Conservation (phyloP, 2,797 vertebrate genomes). For the Phoeniculus purpureus region DNA sequence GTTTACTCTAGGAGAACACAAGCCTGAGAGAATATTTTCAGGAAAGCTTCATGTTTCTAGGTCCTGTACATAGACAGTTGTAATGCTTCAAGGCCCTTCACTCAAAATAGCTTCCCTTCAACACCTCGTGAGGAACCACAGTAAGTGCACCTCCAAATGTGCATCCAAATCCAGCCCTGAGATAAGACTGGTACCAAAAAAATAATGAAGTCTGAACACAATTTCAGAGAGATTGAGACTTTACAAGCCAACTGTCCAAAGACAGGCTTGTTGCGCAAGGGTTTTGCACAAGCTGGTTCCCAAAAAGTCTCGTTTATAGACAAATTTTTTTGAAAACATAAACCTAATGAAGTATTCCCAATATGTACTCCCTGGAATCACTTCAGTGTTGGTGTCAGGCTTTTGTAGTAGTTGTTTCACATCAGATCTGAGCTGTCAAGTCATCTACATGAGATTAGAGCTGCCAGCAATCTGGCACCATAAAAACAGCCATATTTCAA, state of each 20-base stretch:
- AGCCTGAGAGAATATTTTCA: neutral
- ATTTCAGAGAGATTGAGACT: neutral
- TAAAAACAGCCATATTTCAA: neutral
- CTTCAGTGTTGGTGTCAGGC: neutral
- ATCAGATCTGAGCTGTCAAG: neutral
- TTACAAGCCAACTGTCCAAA: neutral
- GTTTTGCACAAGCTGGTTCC: neutral
- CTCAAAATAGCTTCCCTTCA: neutral
- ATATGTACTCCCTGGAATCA: neutral
- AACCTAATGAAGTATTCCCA: neutral
- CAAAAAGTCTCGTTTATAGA: neutral
- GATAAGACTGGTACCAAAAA: neutral
- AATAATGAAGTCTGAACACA: neutral
- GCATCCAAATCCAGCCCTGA: neutral
- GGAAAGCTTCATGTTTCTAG: neutral
- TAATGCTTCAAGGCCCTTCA: neutral
- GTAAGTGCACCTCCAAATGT: neutral
- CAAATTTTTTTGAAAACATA: neutral
- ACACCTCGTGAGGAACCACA: neutral
- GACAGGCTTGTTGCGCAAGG: neutral
- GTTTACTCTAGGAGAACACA: neutral
- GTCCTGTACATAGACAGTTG: neutral
- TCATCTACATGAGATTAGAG: neutral
- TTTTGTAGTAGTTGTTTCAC: neutral
- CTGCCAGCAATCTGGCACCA: neutral